phyloP scores from a whole-genome alignment of 2,113 vertebrate genomes.

The Lipotes vexillifer region DNA sequence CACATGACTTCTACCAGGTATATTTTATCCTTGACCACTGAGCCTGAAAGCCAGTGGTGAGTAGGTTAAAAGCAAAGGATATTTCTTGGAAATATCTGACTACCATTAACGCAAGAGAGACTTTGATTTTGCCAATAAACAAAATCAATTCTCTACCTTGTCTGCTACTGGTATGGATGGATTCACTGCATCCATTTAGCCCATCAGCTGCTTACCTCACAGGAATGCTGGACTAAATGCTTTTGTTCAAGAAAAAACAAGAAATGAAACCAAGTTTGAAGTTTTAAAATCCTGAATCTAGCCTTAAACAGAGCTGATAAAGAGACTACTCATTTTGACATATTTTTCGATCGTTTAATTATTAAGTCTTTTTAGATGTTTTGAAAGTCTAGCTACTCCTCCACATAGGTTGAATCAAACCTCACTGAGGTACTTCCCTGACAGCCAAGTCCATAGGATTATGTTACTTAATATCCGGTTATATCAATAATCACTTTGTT shows the following conservation, averaged over 20 bases:
- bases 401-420: background rate
- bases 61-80: conserved; percentile 39
- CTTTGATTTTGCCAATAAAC: conserved; percentile 47
- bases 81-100: conserved; percentile 28
- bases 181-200: background rate
- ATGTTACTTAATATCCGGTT: background rate
- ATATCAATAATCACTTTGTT: background rate
- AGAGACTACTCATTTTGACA: background rate
- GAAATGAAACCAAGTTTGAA: background rate
- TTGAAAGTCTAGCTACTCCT: background rate
- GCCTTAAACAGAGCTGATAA: background rate
- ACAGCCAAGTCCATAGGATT: background rate
- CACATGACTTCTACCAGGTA: background rate
- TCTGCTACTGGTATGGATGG: conserved; percentile 24
- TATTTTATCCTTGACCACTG: background rate
- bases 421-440: background rate
- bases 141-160: conserved; percentile 15
- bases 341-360: background rate
- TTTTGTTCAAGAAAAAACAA: conserved; percentile 23
- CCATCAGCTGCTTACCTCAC: conserved; percentile 17
- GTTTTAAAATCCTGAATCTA: background rate
- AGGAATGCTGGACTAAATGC: background rate
- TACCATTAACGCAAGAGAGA: background rate
- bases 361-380: background rate
- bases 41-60: background rate